A percentile compares a stretch with the other conserved stretches of the same genome.
Evolutionary conservation across 2,888 invertebrate species (phyloP).

Genomic region (Mechanitis messenoides): DNA sequence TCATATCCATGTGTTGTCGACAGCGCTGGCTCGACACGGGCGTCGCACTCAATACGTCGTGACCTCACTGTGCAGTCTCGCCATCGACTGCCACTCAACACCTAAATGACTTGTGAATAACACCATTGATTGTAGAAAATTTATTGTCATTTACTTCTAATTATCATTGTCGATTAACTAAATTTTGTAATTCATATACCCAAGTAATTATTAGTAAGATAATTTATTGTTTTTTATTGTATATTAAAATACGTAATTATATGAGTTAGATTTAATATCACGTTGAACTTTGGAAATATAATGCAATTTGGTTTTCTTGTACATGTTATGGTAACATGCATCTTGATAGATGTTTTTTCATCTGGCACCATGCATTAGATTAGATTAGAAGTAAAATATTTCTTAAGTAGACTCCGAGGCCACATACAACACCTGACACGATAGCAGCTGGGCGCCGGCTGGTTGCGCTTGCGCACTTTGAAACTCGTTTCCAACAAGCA

Average conservation of each 20-base stretch:
- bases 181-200: too few species aligned
- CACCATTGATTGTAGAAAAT: constrained; percentile 30
- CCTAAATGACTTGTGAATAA: constrained; percentile 51
- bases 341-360: constrained; percentile 10
- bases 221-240: too few species aligned
- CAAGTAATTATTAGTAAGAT: too few species aligned
- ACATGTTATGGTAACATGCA: too few species aligned
- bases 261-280: too few species aligned
- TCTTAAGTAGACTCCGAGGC: constrained; percentile 49
- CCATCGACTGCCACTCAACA: constrained; percentile 42
- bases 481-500: constrained; percentile 67
- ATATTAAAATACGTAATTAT: too few species aligned
- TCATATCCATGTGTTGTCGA: constrained; percentile 54
- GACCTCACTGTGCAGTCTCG: constrained; percentile 59
- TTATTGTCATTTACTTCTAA: constrained; percentile 17
- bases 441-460: constrained; percentile 68
- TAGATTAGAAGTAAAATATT: constrained; percentile 25
- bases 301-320: too few species aligned
- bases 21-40: constrained; percentile 43
- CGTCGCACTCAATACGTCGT: constrained; percentile 54
- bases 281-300: too few species aligned
- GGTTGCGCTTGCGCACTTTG: constrained; percentile 58
- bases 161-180: too few species aligned
- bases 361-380: constrained; percentile 27
- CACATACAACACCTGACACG: constrained; percentile 66